These are phyloP conservation scores for Drosophila ironensis DNA, from an alignment of 1,140 invertebrate species.

Conservation along the genomic window DNA sequence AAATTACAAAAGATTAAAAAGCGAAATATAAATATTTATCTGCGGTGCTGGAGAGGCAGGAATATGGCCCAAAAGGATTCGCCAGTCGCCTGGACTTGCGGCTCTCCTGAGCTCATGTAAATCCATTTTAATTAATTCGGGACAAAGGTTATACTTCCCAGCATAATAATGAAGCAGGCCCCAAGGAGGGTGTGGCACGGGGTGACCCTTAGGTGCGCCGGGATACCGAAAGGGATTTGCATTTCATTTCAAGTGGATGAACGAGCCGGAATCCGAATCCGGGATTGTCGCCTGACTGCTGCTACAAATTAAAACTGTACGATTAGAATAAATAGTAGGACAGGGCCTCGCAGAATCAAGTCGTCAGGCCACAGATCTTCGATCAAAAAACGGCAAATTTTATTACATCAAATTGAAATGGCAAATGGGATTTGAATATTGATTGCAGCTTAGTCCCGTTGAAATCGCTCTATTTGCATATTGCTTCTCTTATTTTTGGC, in stretches of 20 bases:
- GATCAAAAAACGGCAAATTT: slow-evolving; percentile 71
- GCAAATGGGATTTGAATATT: slow-evolving; percentile 79
- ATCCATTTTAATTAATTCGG: slow-evolving; percentile 81
- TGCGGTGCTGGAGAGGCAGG: slow-evolving; percentile 47
- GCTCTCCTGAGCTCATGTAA: slow-evolving; percentile 71
- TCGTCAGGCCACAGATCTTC: slow-evolving; percentile 19
- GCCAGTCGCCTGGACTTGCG: slow-evolving; percentile 54
- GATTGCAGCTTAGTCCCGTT: slow-evolving; percentile 68
- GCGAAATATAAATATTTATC: slow-evolving; percentile 80
- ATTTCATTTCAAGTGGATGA: slow-evolving; percentile 77
- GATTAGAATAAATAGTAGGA: slow-evolving; percentile 71
- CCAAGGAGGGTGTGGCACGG: neutral
- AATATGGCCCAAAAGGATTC: slow-evolving; percentile 12
- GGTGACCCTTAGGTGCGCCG: slow-evolving; percentile 47
- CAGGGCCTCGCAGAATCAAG: slow-evolving; percentile 16
- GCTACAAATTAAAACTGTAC: slow-evolving; percentile 45
- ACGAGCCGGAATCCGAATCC: slow-evolving; percentile 41
- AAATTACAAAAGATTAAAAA: slow-evolving; percentile 81
- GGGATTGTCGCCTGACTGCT: slow-evolving; percentile 1
- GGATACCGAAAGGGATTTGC: slow-evolving; percentile 74
- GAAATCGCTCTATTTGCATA: slow-evolving; percentile 72
- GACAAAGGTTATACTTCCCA: slow-evolving; percentile 76
- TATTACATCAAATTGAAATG: slow-evolving; percentile 71
- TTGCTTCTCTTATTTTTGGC: slow-evolving; percentile 58
- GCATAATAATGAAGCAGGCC: slow-evolving; percentile 67